Conservation (phyloP, 1,140 invertebrate species). For the Condylostylus longicornis region DNA sequence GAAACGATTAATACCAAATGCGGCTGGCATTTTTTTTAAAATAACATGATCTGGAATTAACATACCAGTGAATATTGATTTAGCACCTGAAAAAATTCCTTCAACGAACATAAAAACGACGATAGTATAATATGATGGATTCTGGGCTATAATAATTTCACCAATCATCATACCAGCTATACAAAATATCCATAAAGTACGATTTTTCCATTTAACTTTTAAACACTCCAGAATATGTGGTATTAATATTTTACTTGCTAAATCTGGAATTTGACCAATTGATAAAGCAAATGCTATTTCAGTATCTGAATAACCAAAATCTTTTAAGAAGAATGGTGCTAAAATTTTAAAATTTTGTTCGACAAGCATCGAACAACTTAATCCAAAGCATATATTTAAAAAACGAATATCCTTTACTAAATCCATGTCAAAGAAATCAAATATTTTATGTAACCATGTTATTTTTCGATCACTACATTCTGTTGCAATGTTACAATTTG, state of each 20-base stretch:
- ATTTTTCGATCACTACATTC: too few species aligned
- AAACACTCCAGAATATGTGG: constrained; percentile 46
- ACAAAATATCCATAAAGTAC: constrained; percentile 48
- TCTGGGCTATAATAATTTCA: constrained; percentile 38
- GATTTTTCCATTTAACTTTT: constrained; percentile 43
- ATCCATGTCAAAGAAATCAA: constrained; percentile 53
- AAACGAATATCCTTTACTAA: constrained; percentile 47
- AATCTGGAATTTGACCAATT: constrained; percentile 40
- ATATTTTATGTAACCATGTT: too few species aligned
- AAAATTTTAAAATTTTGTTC: constrained; percentile 54
- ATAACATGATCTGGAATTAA: constrained; percentile 48
- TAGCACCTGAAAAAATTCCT: too few species aligned
- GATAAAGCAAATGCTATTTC: constrained; percentile 46
- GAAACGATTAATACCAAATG: constrained; percentile 43
- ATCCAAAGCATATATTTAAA: constrained; percentile 49
- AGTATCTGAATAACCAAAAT: constrained; percentile 36
- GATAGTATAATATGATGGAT: constrained; percentile 31
- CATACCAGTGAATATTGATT: too few species aligned
- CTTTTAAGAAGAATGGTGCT: constrained; percentile 48
- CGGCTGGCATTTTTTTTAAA: constrained; percentile 42
- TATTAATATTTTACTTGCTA: constrained; percentile 43
- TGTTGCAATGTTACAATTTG: too few species aligned
- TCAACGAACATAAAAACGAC: constrained; percentile 37
- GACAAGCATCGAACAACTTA: constrained; percentile 48
- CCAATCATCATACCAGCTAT: constrained; percentile 45